These are phyloP conservation scores for Andrena marginata DNA, from an alignment of 2,888 invertebrate species.

Conservation along the genomic window DNA sequence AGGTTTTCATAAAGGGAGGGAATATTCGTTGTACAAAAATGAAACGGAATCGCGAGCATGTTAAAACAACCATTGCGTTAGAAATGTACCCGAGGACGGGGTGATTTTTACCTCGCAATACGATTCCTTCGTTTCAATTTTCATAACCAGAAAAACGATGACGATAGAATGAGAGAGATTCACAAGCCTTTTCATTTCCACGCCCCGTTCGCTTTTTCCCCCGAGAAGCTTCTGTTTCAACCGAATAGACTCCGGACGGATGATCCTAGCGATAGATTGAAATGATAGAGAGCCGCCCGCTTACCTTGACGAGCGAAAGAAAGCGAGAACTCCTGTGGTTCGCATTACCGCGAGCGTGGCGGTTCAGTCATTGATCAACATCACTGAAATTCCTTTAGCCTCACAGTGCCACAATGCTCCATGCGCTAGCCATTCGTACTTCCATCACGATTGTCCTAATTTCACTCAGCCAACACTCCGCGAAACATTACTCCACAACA, in stretches of 20 bases:
- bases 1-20: slow-evolving; percentile 23
- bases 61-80: background rate
- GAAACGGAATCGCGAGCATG: slow-evolving; percentile 6
- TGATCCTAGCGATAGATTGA: background rate
- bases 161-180: background rate
- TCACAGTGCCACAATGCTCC: background rate
- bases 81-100: background rate
- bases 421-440: too few relatives aligned
- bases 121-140: background rate
- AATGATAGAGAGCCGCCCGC: background rate
- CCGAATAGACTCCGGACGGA: background rate
- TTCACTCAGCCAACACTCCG: background rate
- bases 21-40: background rate
- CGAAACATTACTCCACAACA: background rate
- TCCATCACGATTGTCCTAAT: too few relatives aligned
- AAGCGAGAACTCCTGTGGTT: background rate
- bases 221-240: background rate
- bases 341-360: background rate
- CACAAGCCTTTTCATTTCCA: background rate
- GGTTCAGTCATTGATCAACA: slow-evolving; percentile 5
- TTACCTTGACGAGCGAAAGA: slow-evolving; percentile 14
- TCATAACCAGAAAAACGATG: background rate
- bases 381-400: background rate
- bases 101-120: background rate
- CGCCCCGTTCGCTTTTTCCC: background rate